These are phyloP conservation scores for Butorides virescens DNA, from an alignment of 2,113 vertebrate genomes.

Conservation along the genomic window DNA sequence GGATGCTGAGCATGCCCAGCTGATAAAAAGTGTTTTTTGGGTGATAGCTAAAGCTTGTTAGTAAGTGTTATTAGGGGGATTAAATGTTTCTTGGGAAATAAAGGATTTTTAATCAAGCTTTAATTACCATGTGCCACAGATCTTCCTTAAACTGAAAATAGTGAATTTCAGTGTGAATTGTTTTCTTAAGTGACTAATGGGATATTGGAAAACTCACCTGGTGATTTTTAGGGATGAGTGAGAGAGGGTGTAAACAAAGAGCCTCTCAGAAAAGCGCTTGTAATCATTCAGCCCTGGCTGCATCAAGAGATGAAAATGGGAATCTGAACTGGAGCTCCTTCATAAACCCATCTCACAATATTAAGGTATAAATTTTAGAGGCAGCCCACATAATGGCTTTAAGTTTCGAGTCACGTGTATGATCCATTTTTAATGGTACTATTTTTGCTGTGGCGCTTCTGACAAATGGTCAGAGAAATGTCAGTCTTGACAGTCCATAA, in stretches of 20 bases:
- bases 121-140: background rate
- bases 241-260: background rate
- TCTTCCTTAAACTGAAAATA: background rate
- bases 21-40: background rate
- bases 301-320: background rate
- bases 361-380: slow-evolving; percentile 23
- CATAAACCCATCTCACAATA: background rate
- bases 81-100: background rate
- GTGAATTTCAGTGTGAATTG: background rate
- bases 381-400: slow-evolving; percentile 6
- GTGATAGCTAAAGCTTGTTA: background rate
- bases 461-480: slow-evolving; percentile 25
- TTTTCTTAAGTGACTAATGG: slow-evolving; percentile 3
- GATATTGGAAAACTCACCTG: background rate
- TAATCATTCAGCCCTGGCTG: background rate
- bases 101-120: background rate
- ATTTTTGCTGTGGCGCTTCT: slow-evolving; percentile 36
- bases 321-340: background rate
- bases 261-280: background rate
- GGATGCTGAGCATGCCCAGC: background rate
- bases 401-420: background rate
- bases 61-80: background rate
- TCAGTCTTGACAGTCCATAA: background rate
- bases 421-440: slow-evolving; percentile 41
- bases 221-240: slow-evolving; percentile 1